Evolutionary conservation across 2,113 vertebrate genomes (phyloP), one percentile per base, ranked within the genome.

Genomic region (Microtus ochrogaster): DNA sequence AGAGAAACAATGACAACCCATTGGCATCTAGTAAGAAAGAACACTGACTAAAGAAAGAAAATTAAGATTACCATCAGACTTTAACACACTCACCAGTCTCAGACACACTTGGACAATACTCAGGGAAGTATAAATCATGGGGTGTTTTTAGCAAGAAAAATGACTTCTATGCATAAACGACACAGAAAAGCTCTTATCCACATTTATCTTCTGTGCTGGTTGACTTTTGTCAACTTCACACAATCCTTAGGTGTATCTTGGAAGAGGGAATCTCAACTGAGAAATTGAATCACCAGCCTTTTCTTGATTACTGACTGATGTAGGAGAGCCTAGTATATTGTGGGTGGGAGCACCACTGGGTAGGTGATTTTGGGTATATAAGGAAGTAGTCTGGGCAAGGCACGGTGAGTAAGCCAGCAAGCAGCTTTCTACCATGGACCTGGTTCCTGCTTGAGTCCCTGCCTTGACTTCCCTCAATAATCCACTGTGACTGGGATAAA

Each of bases 11-110:
- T 52, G 49, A n/a, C 9, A 41, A 58, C 41, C 2, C 26, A 47
- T 36, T 47, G 70, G 41, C 26, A 66, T 30, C 33, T 82, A 91
- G 81, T 72, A n/a, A 82, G 76, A 74, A 94, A 70, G 39, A 89
- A 47, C 33, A 11, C 3, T 66, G 72, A 72, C n/a, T 70, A 61
- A 74, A 33, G 41, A 95, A 95, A 90, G 61, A 89, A 94, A 92
- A 83, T 88, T 52, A 79, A 93, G 70, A 90, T 86, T 92, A 86
- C 12, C 63, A 91, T 83, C 4, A 90, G 90, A 82, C 49, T 92
- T 92, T 66, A 72, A 55, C 49, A 73, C 39, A 66, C 76, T 55
- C 66, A 10, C 41, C 41, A 85, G 41, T 68, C 30, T 66, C 41
- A 30, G 47, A 72, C 24, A 58, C 36, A 58, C 47, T 73, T 73